Percentiles rank a stretch among this genome's conserved stretches.
These are phyloP conservation scores for Liolophura sinensis DNA, from an alignment of 1,140 invertebrate species.

Conservation along the genomic window DNA sequence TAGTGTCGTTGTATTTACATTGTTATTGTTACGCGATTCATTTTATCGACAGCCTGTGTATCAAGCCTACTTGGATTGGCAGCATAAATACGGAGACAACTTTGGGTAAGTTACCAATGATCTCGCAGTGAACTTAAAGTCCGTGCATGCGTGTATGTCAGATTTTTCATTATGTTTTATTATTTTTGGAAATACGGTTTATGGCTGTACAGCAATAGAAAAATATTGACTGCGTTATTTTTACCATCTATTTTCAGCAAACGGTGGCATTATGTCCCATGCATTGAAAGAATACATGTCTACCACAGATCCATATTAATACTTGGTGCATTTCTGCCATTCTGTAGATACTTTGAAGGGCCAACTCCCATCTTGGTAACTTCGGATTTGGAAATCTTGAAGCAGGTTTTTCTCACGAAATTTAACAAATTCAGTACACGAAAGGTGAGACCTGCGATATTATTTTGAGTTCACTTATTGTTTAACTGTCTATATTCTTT, in stretches of 20 bases:
- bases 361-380: constrained; percentile 56
- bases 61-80: constrained; percentile 50
- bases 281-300: too few relatives aligned
- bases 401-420: constrained; percentile 60
- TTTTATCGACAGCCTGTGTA: constrained; percentile 21
- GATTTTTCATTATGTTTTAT: constrained; percentile 1
- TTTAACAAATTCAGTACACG: constrained; percentile 60
- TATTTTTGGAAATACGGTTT: neutral
- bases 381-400: constrained; percentile 53
- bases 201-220: neutral
- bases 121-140: neutral
- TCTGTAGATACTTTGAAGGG: constrained; percentile 54
- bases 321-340: neutral
- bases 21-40: too few relatives aligned
- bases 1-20: neutral
- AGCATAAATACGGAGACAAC: constrained; percentile 54
- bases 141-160: neutral
- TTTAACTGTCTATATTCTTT: neutral
- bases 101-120: constrained; percentile 49
- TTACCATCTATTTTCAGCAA: too few relatives aligned
- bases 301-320: too few relatives aligned
- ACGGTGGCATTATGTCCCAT: too few relatives aligned
- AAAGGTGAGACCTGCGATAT: constrained; percentile 41
- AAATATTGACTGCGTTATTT: too few relatives aligned
- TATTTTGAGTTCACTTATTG: neutral